Conservation (phyloP, 2,113 vertebrate genomes). For the Pithys albifrons region DNA sequence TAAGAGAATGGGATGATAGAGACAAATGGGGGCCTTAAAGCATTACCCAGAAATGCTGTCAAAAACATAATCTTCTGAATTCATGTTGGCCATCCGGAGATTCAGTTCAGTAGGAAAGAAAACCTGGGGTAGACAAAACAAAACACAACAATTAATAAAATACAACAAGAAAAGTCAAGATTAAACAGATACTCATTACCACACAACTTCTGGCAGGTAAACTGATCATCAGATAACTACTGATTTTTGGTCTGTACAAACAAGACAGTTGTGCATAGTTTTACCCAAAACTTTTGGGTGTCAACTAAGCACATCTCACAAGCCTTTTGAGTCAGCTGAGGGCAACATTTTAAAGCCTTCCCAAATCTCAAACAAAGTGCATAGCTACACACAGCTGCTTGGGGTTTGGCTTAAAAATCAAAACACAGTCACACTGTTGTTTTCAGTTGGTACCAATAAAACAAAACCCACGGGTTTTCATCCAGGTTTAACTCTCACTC, state of each 20-base stretch:
- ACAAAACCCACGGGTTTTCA: neutral
- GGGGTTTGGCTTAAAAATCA: neutral
- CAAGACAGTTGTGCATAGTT: neutral
- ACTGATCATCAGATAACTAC: neutral
- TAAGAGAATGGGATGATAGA: neutral
- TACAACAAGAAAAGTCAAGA: conserved; percentile 19
- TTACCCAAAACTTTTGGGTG: neutral
- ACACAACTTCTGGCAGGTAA: neutral
- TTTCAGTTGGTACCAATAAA: neutral
- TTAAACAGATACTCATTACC: neutral
- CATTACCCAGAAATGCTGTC: conserved; percentile 81
- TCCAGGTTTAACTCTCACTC: neutral
- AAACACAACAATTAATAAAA: conserved; percentile 57
- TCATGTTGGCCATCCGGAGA: conserved; percentile 91
- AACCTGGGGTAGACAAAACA: conserved; percentile 78
- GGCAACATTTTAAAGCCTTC: neutral
- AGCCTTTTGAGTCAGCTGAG: neutral
- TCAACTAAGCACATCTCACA: neutral
- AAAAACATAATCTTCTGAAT: conserved; percentile 89
- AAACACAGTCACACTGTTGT: accelerated
- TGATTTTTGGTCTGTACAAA: neutral
- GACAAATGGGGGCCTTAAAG: neutral
- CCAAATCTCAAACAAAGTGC: neutral
- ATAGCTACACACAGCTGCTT: neutral
- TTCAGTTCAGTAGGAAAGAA: conserved; percentile 94